phyloP scores from a whole-genome alignment of 2,888 invertebrate genomes.

The Andrena praecox region DNA sequence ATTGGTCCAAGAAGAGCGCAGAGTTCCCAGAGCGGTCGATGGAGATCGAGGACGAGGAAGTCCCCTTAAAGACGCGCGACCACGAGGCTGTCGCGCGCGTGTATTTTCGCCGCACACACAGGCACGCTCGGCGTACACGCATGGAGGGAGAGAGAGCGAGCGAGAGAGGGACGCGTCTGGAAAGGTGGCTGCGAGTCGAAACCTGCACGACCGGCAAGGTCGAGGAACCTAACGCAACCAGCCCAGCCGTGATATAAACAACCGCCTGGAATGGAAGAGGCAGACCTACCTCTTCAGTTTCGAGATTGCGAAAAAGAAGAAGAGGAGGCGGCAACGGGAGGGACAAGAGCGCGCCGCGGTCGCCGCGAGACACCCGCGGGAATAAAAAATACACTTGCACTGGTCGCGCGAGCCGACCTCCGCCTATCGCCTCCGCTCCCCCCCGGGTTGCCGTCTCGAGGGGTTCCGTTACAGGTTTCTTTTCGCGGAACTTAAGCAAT shows the following conservation, averaged over 20 bases:
- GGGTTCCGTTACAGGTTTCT: too few species aligned
- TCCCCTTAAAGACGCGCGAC: conserved; percentile 6
- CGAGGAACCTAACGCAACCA: conserved; percentile 79
- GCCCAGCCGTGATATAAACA: conserved; percentile 70
- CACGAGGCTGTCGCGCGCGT: background rate
- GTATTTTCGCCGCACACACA: conserved; percentile 10
- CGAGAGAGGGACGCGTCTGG: conserved; percentile 39
- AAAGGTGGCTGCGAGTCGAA: conserved; percentile 73
- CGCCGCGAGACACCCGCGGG: background rate
- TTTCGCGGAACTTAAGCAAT: too few species aligned
- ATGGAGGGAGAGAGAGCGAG: background rate
- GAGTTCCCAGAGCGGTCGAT: background rate
- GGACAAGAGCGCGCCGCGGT: conserved; percentile 22
- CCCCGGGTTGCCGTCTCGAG: background rate
- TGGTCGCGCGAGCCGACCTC: conserved; percentile 6
- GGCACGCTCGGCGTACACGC: conserved; percentile 60
- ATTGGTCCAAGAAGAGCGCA: background rate
- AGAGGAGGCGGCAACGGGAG: background rate
- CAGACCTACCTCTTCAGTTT: conserved; percentile 62
- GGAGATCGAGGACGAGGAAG: conserved; percentile 9
- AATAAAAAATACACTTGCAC: conserved; percentile 51
- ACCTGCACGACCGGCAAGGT: conserved; percentile 82
- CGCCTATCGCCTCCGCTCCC: background rate
- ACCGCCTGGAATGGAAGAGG: conserved; percentile 64
- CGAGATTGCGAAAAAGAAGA: conserved; percentile 54